A percentile compares a stretch with the other conserved stretches of the same genome.
phyloP scores from a whole-genome alignment of 2,113 vertebrate genomes.

The Neoarius graeffei region DNA sequence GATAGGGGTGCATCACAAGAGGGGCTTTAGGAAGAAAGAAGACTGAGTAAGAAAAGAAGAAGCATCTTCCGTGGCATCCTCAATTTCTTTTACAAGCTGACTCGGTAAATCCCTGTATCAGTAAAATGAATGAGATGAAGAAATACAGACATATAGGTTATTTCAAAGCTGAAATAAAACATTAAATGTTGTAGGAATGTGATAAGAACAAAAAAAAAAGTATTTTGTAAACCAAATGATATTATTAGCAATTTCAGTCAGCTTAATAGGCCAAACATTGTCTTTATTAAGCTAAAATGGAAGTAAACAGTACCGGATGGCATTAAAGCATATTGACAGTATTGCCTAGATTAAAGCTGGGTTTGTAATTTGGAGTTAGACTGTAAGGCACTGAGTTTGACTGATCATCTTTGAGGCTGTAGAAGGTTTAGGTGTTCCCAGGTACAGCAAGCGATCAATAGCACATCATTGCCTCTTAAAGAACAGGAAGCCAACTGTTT shows the following conservation, averaged over 20 bases:
- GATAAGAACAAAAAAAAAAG: neutral
- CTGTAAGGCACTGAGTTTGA: neutral
- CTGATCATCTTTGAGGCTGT: constrained; percentile 16
- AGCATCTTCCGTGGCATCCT: neutral
- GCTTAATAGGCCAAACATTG: neutral
- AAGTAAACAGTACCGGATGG: neutral
- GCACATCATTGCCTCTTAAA: constrained; percentile 36
- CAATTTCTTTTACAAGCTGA: neutral
- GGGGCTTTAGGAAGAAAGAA: constrained; percentile 1
- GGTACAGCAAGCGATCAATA: constrained; percentile 50
- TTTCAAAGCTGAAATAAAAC: constrained; percentile 1
- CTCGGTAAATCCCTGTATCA: neutral
- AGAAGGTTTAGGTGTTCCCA: constrained; percentile 8
- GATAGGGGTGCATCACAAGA: constrained; percentile 9
- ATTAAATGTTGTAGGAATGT: neutral
- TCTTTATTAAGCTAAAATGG: neutral
- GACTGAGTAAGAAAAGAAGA: neutral
- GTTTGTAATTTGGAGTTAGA: constrained; percentile 9
- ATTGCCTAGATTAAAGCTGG: neutral
- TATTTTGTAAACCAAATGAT: no score
- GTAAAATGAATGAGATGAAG: neutral
- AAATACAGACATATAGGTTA: neutral
- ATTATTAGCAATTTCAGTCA: neutral
- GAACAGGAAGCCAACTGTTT: constrained; percentile 13
- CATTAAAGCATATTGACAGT: neutral